Conservation (phyloP, 1,140 invertebrate species). For the Papilio machaon region DNA sequence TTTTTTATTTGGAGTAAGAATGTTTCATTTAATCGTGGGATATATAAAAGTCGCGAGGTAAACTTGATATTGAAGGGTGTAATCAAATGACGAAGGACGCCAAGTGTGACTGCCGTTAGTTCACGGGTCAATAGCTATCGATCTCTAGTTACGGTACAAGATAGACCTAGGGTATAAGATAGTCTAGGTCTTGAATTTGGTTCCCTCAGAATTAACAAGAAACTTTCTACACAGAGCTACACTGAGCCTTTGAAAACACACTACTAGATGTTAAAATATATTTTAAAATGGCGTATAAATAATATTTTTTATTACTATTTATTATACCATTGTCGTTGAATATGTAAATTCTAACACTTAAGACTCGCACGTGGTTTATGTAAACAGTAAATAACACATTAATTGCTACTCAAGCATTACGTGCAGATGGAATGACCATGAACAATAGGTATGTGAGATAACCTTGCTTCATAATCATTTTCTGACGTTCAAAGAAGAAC, state of each 20-base stretch:
- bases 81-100: constrained; percentile 67
- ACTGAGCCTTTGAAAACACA: too few species aligned
- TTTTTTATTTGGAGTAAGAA: not conserved
- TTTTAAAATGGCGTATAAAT: too few species aligned
- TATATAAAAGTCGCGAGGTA: constrained; percentile 45
- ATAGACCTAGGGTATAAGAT: constrained; percentile 17
- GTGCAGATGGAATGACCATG: constrained; percentile 17
- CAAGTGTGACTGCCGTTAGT: constrained; percentile 73
- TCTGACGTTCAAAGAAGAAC: constrained; percentile 17
- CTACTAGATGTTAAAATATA: too few species aligned
- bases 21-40: constrained; percentile 15
- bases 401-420: constrained; percentile 13
- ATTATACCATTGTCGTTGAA: not conserved
- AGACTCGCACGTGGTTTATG: not conserved
- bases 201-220: not conserved
- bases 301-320: not conserved
- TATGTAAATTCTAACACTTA: not conserved
- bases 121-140: constrained; percentile 67
- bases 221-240: not conserved
- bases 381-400: constrained; percentile 22
- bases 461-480: constrained; percentile 31
- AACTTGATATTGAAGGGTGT: constrained; percentile 62
- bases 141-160: constrained; percentile 60
- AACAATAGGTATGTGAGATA: constrained; percentile 16
- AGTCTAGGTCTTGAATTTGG: constrained; percentile 17